Base-by-base conservation (phyloP, 2,797 vertebrate genomes). In the Setipinna tenuifilis region DNA sequence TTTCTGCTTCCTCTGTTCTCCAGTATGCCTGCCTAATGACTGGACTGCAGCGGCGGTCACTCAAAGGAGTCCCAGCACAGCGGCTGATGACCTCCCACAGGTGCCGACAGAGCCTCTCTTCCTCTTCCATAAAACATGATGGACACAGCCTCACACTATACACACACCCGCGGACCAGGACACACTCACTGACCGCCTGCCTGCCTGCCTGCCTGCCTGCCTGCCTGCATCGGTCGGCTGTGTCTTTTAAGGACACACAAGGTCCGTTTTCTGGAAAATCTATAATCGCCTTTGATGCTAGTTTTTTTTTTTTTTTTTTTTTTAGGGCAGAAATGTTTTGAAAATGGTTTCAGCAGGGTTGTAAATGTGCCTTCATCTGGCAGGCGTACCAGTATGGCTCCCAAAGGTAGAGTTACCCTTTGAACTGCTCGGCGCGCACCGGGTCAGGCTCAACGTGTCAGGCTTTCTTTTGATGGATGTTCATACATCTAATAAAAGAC, bases 21-120 rank as follows among this genome's bases (percentile, higher is more conserved):
- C 87, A 84, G 88, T 87, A 90, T 91, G 91, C 87, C 91, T 91
- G 91, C 92, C 88, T 94, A 94, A 93, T 92, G 91, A 91, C 90
- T 89, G 75, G 85, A 78, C 71, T 78, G 81, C 89, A 86, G 88
- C 83, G 90, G 89, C 91, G 91, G 88, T 31, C 91, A 78, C 54
- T 17, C 50, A 68, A n/a, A n/a, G 71, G 78, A 44, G 31, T 78
- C 71, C 71, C 71, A 16, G 31, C 35, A 3, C 31, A 78, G 71
- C 19, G 17, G 35, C 31, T 78, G 71, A 78, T 78, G 71, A 78
- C 35, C 71, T 44, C 71, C 71, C 31, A 31, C 71, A 78, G 71
- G 71, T 78, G 71, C 71, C 6, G 31, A 44, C 71, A 78, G 6
- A 2, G 71, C 71, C 71, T 78, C 71, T 78, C 71, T 14, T 44